Conservation (phyloP, 2,113 vertebrate species). For the Nothoprocta perdicaria region DNA sequence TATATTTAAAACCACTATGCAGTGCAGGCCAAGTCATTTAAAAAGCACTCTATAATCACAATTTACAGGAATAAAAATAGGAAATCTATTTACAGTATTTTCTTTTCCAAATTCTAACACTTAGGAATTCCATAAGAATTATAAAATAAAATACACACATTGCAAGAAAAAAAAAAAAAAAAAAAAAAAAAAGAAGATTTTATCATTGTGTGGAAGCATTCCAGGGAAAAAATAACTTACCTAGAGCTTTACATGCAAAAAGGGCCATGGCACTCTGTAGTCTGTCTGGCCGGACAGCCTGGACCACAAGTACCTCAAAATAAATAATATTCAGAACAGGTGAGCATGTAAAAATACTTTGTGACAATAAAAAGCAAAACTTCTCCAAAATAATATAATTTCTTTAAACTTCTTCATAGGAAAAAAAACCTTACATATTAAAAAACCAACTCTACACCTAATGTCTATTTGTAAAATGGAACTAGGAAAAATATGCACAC, state of each 20-base stretch:
- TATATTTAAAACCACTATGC: not conserved
- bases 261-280: conserved; percentile 91
- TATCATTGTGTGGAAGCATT: not conserved
- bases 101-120: not conserved
- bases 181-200: not conserved
- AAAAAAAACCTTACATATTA: not conserved
- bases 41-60: not conserved
- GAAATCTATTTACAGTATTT: not conserved
- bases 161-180: not conserved
- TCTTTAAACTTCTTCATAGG: not conserved
- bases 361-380: not conserved
- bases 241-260: conserved; percentile 88
- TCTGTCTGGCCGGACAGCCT: conserved; percentile 91
- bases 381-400: not conserved
- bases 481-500: not conserved
- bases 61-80: not conserved
- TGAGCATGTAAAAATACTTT: not conserved
- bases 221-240: conserved; percentile 76
- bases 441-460: not conserved
- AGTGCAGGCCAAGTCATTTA: not conserved
- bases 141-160: not conserved
- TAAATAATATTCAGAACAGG: conserved; percentile 15
- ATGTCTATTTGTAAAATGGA: not conserved
- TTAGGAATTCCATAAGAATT: not conserved
- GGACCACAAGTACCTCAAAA: conserved; percentile 89